Evolutionary conservation across 1,140 invertebrate genomes (phyloP).

Genomic region (Mizuhopecten yessoensis): DNA sequence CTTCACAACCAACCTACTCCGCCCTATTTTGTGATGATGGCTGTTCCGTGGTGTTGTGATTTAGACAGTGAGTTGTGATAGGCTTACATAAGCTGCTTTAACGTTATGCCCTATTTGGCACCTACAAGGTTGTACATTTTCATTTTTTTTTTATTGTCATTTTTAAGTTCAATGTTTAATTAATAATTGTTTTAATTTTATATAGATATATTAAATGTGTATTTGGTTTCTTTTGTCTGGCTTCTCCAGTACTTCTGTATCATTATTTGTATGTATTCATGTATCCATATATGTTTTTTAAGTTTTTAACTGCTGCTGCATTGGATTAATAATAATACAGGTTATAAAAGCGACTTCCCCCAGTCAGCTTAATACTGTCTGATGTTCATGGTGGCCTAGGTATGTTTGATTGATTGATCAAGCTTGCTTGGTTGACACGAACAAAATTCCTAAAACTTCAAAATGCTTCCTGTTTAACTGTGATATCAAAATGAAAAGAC

Average conservation of each 20-base stretch:
- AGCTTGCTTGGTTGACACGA: no score
- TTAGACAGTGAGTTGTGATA: constrained; percentile 18
- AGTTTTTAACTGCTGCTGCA: neutral
- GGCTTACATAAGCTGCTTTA: neutral
- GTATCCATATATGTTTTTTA: neutral
- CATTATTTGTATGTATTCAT: neutral
- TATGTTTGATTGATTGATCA: no score
- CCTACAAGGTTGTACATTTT: neutral
- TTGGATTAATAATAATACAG: no score
- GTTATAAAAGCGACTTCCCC: no score
- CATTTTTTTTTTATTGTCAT: neutral
- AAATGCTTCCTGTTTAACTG: no score
- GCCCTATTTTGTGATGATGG: neutral
- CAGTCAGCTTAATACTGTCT: no score
- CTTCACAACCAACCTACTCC: neutral
- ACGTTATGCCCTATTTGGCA: neutral
- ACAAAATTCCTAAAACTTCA: no score
- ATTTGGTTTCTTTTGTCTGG: neutral
- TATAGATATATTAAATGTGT: neutral
- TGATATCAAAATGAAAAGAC: no score
- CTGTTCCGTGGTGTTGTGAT: neutral
- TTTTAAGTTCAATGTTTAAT: no score
- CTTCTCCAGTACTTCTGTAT: neutral
- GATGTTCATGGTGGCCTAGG: no score
- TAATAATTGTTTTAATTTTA: neutral